phyloP scores from a whole-genome alignment of 2,888 invertebrate genomes.

The Aspidapion aeneum region DNA sequence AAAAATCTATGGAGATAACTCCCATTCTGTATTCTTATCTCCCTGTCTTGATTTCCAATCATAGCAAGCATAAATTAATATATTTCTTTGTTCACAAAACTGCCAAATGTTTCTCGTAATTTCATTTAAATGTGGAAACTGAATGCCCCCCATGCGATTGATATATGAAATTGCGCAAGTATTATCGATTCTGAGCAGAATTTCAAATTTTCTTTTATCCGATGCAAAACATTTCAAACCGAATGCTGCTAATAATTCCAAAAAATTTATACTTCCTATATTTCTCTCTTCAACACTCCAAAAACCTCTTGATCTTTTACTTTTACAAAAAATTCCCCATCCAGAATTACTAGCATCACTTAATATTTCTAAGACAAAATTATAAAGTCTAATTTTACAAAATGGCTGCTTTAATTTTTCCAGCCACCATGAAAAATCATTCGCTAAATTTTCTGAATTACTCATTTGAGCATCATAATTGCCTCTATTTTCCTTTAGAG shows the following conservation, averaged over 20 bases:
- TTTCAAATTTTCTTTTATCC: too few relatives aligned
- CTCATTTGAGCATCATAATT: not conserved
- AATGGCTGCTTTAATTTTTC: not conserved
- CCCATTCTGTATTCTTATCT: too few relatives aligned
- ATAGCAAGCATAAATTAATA: too few relatives aligned
- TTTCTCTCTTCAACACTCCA: slow-evolving; percentile 14
- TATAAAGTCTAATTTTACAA: slow-evolving; percentile 1
- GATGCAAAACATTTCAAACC: too few relatives aligned
- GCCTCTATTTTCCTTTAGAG: not conserved
- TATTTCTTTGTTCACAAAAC: too few relatives aligned
- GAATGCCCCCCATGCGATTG: slow-evolving; percentile 19
- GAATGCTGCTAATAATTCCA: slow-evolving; percentile 22
- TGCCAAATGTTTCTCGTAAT: too few relatives aligned
- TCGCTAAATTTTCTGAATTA: not conserved
- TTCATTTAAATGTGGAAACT: slow-evolving; percentile 11
- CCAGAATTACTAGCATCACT: slow-evolving; percentile 19
- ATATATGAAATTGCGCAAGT: slow-evolving; percentile 24
- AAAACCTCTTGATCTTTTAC: slow-evolving; percentile 10
- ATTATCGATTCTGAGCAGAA: slow-evolving; percentile 21
- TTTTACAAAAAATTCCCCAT: slow-evolving; percentile 16
- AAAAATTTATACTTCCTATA: slow-evolving; percentile 18
- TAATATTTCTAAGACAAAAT: slow-evolving; percentile 18
- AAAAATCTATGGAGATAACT: too few relatives aligned
- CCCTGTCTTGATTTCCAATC: too few relatives aligned
- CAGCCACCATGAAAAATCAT: not conserved